Conservation (phyloP, 2,888 invertebrate species). For the Apamea monoglypha region DNA sequence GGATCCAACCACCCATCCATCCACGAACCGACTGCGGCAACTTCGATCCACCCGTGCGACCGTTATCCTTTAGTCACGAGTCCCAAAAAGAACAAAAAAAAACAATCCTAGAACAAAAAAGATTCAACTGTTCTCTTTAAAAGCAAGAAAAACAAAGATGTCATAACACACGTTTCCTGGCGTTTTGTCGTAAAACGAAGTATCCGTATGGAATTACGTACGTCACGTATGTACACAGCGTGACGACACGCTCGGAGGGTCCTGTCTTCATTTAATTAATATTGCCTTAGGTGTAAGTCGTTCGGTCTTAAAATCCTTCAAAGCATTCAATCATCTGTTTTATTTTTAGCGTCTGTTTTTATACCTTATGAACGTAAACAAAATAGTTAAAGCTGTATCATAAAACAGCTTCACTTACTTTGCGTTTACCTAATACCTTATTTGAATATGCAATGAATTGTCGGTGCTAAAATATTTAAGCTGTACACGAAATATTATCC, state of each 20-base stretch:
- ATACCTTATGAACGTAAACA: neutral
- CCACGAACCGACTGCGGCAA: too few relatives aligned
- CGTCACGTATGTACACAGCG: constrained; percentile 18
- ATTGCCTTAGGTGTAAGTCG: neutral
- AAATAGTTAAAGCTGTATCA: neutral
- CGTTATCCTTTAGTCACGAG: too few relatives aligned
- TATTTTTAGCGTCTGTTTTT: neutral
- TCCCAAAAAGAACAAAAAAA: too few relatives aligned
- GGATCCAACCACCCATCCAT: too few relatives aligned
- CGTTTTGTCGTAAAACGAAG: constrained; percentile 14
- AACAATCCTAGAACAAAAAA: neutral
- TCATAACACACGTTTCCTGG: neutral
- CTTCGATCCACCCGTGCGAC: too few relatives aligned
- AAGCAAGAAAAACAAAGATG: neutral
- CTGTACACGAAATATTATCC: neutral
- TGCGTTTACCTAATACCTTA: neutral
- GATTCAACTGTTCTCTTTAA: neutral
- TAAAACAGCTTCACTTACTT: neutral
- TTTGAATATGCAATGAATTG: constrained; percentile 8
- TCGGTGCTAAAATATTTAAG: constrained; percentile 8
- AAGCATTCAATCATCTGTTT: neutral
- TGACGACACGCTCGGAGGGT: constrained; percentile 14
- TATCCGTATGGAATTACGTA: neutral
- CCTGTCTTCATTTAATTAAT: constrained; percentile 34
- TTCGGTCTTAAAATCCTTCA: neutral